Base-by-base conservation (phyloP, 2,797 vertebrate genomes). In the Danio choprae region DNA sequence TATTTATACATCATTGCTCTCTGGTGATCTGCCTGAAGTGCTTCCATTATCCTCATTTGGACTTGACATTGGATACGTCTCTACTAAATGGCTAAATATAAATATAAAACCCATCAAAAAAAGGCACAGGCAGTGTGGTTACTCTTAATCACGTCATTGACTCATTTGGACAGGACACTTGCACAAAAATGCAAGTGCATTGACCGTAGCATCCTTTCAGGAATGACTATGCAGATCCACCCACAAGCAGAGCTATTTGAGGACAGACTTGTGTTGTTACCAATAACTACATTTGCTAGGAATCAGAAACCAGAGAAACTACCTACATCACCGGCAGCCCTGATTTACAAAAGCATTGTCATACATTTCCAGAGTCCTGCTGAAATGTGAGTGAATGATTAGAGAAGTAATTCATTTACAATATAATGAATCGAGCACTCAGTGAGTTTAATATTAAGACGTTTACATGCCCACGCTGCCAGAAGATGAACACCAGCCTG, bases 341-440 rank as follows among this genome's bases (percentile, higher is more conserved):
- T 68, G 13, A 68, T 50, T 67, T 48, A 16, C n/a, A 20, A 20
- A 44, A 41, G 7, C 11, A 13, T 46, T 15, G 1, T 13, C 48
- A 20, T 36, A n/a, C 2, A 50, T 68, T 68, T 46, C 55, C 46
- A 51, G 11, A 50, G 16, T 53, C 64, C 3, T 16, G 16, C 7
- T 51, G 12, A 18, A 63, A 53, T 10, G 36, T 18, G 48, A 70
- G 68, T 53, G 67, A 70, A 53, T 70, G 36, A 38, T 70, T 53
- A 4, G 16, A 0, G 51, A 18, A 29, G 68, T 68, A 12, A 69
- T 69, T 11, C 2, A 68, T 22, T 56, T 56, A 56, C 22, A 36
- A 36, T 59, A 9, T 38, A 51, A 69, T 53, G 48, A 53, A 18
- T 53, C 29, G 51, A 53, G 9, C 44, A 50, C 22, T 36, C 9